Evolutionary conservation across 1,140 invertebrate species (phyloP).

Genomic region (Drosophila persimilis): DNA sequence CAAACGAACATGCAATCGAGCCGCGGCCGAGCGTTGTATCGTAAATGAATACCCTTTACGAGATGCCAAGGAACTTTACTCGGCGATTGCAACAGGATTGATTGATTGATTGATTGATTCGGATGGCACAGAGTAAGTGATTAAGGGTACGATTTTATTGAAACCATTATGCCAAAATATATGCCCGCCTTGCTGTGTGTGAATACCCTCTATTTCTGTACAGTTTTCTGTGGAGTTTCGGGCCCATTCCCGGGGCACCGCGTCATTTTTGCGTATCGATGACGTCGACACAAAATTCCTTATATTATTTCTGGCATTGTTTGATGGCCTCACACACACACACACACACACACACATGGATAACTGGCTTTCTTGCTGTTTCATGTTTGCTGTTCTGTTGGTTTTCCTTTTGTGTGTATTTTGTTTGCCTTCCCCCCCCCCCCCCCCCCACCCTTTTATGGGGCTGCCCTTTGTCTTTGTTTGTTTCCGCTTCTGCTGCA

Average conservation of each 20-base stretch:
- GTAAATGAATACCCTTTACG: conserved; percentile 9
- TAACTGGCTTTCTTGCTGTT: conserved; percentile 26
- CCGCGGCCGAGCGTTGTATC: neutral
- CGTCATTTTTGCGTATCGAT: conserved; percentile 72
- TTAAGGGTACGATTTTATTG: no score
- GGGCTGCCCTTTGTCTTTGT: conserved; percentile 55
- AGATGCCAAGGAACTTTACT: no score
- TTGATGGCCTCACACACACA: conserved; percentile 26
- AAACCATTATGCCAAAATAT: no score
- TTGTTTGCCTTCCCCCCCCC: conserved; percentile 22
- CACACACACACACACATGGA: conserved; percentile 13
- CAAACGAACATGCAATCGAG: conserved; percentile 20
- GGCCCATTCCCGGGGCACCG: conserved; percentile 14
- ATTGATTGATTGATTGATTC: no score
- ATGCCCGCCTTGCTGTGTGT: no score
- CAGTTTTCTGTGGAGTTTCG: no score
- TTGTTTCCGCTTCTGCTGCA: conserved; percentile 65
- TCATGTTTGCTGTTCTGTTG: conserved; percentile 34
- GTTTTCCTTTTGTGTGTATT: conserved; percentile 18
- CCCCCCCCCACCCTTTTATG: neutral
- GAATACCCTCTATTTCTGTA: no score
- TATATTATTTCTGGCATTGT: conserved; percentile 65
- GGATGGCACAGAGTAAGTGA: neutral
- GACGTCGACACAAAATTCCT: conserved; percentile 70
- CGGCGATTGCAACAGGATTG: no score